phyloP scores from a whole-genome alignment of 2,888 invertebrate species.

The Celastrina argiolus region DNA sequence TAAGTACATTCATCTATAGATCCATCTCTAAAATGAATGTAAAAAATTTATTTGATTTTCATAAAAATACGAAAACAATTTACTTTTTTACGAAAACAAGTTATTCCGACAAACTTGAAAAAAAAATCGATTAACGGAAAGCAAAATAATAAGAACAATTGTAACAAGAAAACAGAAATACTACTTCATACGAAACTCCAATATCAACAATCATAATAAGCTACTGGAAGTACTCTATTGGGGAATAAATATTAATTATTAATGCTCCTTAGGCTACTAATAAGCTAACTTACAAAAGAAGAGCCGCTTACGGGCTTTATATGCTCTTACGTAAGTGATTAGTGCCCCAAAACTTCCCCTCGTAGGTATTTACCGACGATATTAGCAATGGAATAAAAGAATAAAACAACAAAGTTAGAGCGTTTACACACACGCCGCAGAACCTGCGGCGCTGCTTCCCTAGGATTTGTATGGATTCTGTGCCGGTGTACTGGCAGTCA shows the following conservation, averaged over 20 bases:
- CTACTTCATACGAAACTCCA: not conserved
- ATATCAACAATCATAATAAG: not conserved
- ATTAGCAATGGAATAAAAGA: not conserved
- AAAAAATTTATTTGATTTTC: too few species aligned
- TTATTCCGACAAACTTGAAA: too few species aligned
- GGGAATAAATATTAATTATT: conserved; percentile 14
- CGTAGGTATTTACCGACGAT: not conserved
- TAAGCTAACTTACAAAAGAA: conserved; percentile 18
- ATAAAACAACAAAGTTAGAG: not conserved
- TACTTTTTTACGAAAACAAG: too few species aligned
- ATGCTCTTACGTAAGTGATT: conserved; percentile 12
- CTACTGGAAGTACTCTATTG: not conserved
- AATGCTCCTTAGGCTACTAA: not conserved
- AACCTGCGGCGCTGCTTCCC: too few species aligned
- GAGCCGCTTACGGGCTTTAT: conserved; percentile 8
- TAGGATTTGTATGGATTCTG: too few species aligned
- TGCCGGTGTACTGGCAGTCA: too few species aligned
- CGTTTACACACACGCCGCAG: too few species aligned
- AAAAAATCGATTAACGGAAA: not conserved
- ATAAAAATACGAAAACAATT: too few species aligned
- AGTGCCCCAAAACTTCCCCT: conserved; percentile 3
- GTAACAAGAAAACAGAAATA: not conserved
- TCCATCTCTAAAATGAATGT: too few species aligned
- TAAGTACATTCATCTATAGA: too few species aligned
- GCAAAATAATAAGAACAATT: not conserved